These are phyloP conservation scores for Dastarcus helophoroides DNA, from an alignment of 2,888 invertebrate species.

Conservation along the genomic window DNA sequence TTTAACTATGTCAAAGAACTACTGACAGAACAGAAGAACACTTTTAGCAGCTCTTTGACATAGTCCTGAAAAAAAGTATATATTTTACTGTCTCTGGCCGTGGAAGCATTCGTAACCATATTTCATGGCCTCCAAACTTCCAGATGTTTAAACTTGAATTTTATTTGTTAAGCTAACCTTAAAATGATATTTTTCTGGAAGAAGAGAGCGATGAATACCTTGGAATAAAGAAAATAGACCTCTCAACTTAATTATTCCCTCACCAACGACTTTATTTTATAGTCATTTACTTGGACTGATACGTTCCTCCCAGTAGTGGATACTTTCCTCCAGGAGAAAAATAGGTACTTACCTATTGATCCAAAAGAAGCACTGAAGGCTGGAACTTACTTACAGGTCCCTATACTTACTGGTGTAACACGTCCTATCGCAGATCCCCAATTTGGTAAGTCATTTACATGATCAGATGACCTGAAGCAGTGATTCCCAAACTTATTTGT, in stretches of 20 bases:
- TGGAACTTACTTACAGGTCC: conserved; percentile 46
- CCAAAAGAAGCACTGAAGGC: conserved; percentile 42
- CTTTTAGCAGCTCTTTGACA: too few species aligned
- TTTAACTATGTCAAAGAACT: too few species aligned
- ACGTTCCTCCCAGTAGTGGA: conserved; percentile 54
- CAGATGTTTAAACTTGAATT: too few species aligned
- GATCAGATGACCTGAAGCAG: background rate
- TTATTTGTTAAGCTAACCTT: too few species aligned
- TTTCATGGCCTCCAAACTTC: too few species aligned
- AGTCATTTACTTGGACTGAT: conserved; percentile 48
- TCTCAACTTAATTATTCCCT: background rate
- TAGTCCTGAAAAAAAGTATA: too few species aligned
- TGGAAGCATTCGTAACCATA: too few species aligned
- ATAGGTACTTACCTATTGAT: conserved; percentile 49
- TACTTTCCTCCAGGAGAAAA: conserved; percentile 45
- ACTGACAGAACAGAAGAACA: too few species aligned
- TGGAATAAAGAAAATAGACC: conserved; percentile 1
- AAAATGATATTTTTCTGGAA: too few species aligned
- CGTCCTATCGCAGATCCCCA: conserved; percentile 37
- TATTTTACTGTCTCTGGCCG: too few species aligned
- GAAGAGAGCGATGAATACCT: too few species aligned
- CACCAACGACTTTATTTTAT: conserved; percentile 17
- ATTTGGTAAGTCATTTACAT: conserved; percentile 17
- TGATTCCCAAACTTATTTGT: too few species aligned
- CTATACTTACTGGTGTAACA: conserved; percentile 56